Base-by-base conservation (phyloP, 1,140 invertebrate genomes). In the Galendromus occidentalis region DNA sequence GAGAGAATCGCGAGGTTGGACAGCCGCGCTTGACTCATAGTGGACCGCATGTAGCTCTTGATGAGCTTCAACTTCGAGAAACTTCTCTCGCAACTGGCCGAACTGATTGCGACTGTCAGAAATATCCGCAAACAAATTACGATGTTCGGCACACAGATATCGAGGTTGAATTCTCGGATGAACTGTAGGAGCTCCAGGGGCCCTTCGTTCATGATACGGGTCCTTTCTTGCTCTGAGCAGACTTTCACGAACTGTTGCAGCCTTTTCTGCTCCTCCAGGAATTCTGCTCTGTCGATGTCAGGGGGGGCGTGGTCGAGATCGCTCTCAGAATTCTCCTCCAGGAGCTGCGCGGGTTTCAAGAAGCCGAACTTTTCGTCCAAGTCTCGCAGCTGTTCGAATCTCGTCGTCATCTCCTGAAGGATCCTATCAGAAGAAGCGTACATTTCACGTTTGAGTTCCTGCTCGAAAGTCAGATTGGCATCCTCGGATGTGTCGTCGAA, bases 71-170 rank as follows among this genome's bases (percentile, higher is more conserved):
- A 9, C 33, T 39, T 39, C 33, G 33, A 39, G 33, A 39, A 39
- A 39, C 33, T 39, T 39, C 33, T 39, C 33, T 39, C 33, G 9
- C 33, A 39, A 39, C 33, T 39, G 9, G 33, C 33, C 4, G 45
- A 51, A 51, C 45, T 51, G 28, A 51, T 51, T 7, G 28, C 20
- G 12, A 51, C 28, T 9, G 33, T 39, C 9, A 39, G 33, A 7
- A 51, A 22, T 4, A 51, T 65, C 42, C 64, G 42, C 25, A 42
- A 44, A 17, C 42, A 41, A 25, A 65, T 42, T 12, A 44, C 39
- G 12, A 65, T 65, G 64, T 65, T 65, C 7, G 64, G 29, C 29
- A 42, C 64, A 29, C 42, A 65, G 20, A 44, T 65, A 12, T 65
- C 64, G 17, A 65, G 41, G n/a, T 41, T 42, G 12, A 42, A 65